Evolutionary conservation across 2,113 vertebrate species (phyloP).

Genomic region (Anhinga anhinga): DNA sequence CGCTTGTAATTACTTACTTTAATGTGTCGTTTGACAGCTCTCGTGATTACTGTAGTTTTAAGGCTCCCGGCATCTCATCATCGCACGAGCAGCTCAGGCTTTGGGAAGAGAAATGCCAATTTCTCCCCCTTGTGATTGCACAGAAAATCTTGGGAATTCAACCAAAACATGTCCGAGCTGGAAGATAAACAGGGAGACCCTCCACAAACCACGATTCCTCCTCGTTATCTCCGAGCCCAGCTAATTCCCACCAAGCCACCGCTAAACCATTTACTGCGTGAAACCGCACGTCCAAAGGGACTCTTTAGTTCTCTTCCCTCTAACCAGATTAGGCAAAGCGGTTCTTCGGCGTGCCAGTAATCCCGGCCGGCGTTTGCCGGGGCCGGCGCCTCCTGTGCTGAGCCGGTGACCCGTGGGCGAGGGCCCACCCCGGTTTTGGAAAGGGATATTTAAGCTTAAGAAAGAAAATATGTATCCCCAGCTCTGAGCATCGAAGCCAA

Average conservation of each 20-base stretch:
- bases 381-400: rapidly evolving
- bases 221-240: not conserved
- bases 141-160: not conserved
- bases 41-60: not conserved
- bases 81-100: not conserved
- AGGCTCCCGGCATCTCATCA: not conserved
- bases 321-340: not conserved
- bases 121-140: not conserved
- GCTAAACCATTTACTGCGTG: not conserved
- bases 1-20: not conserved
- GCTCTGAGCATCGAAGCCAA: not conserved
- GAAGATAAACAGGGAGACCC: not conserved
- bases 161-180: not conserved
- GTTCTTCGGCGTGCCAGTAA: rapidly evolving
- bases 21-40: slow-evolving; percentile 4
- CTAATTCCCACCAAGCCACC: not conserved
- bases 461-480: not conserved
- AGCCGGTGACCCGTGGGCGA: rapidly evolving
- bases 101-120: not conserved
- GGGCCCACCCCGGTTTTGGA: rapidly evolving
- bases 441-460: not conserved
- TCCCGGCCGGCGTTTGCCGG: rapidly evolving
- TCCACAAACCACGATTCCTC: rapidly evolving
- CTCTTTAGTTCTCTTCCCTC: not conserved
- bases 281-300: rapidly evolving